Conservation (phyloP, 1,140 invertebrate species). For the Venustaconcha ellipsiformis region DNA sequence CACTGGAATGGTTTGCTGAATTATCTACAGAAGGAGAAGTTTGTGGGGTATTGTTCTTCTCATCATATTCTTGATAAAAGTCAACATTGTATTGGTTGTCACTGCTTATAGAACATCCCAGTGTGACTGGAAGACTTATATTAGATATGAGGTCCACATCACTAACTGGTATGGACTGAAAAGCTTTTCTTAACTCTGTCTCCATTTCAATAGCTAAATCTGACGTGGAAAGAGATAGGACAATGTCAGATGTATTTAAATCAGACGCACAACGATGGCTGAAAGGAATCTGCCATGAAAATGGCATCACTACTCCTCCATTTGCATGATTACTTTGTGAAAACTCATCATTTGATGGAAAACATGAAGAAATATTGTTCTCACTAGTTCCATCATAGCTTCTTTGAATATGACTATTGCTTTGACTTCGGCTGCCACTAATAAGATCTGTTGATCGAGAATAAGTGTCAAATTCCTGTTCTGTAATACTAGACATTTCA, state of each 20-base stretch:
- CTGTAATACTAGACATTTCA: conserved; percentile 20
- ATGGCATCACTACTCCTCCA: neutral
- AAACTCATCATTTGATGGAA: neutral
- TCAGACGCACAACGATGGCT: neutral
- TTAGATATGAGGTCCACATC: conserved; percentile 17
- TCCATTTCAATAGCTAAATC: conserved; percentile 29
- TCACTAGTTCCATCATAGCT: conserved; percentile 10
- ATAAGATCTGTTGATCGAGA: conserved; percentile 16
- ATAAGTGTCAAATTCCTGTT: conserved; percentile 24
- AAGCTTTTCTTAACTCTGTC: conserved; percentile 24
- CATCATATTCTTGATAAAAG: too few species aligned
- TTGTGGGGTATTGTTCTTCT: too few species aligned
- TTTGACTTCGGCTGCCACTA: conserved; percentile 2
- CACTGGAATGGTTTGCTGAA: too few species aligned
- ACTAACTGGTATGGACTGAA: conserved; percentile 15
- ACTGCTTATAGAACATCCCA: neutral
- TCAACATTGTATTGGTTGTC: too few species aligned
- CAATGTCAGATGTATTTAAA: conserved; percentile 21
- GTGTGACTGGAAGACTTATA: conserved; percentile 22
- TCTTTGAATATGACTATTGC: conserved; percentile 1
- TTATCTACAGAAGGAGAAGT: too few species aligned
- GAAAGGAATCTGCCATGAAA: neutral
- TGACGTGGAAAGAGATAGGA: conserved; percentile 26
- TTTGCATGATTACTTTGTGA: conserved; percentile 17
- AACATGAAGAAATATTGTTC: conserved; percentile 8